phyloP scores from a whole-genome alignment of 1,140 invertebrate genomes.

The Melitaea cinxia region DNA sequence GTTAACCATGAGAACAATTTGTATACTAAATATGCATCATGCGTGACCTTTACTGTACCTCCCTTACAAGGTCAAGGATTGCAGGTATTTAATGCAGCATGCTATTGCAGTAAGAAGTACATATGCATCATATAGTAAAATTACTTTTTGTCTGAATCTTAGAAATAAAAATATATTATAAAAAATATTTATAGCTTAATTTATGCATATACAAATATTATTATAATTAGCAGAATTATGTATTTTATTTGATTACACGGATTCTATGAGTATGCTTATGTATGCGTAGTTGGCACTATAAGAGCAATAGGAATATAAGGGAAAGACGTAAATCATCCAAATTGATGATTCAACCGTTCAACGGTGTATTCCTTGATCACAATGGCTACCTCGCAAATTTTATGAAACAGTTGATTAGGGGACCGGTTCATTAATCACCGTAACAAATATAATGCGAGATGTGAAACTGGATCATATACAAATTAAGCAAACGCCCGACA shows the following conservation, averaged over 20 bases:
- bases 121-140: background rate
- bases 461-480: conserved; percentile 70
- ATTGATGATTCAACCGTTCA: conserved; percentile 62
- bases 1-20: conserved; percentile 63
- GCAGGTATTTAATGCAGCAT: conserved; percentile 38
- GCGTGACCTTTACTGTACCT: conserved; percentile 56
- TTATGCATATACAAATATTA: background rate
- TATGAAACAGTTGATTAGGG: conserved; percentile 56
- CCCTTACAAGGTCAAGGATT: conserved; percentile 58
- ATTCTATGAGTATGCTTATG: background rate
- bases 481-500: conserved; percentile 55
- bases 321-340: conserved; percentile 44
- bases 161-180: background rate
- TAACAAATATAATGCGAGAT: conserved; percentile 57
- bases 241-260: background rate
- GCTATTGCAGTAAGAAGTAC: conserved; percentile 15
- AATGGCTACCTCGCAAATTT: conserved; percentile 30
- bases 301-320: conserved; percentile 20
- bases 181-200: background rate
- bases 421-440: conserved; percentile 64
- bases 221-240: background rate
- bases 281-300: conserved; percentile 36
- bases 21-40: conserved; percentile 49
- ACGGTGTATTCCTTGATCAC: conserved; percentile 22
- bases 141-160: background rate